Evolutionary conservation across 2,113 vertebrate species (phyloP).

Genomic region (Tragelaphus scriptus): DNA sequence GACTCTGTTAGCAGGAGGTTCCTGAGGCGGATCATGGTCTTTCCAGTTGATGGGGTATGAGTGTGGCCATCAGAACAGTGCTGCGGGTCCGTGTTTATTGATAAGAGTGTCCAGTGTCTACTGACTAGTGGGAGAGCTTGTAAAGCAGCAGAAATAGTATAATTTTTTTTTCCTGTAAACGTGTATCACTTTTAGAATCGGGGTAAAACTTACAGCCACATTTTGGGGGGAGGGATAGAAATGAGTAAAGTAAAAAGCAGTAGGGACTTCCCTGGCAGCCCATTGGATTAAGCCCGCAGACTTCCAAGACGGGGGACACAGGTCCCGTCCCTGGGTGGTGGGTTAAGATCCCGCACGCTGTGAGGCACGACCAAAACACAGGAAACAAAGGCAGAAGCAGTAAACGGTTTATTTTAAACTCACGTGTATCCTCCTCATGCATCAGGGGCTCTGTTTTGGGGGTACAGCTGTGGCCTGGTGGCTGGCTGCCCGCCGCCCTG

Average conservation of each 20-base stretch:
- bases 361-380: background rate
- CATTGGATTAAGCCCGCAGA: accelerated
- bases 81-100: background rate
- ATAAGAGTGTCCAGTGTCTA: background rate
- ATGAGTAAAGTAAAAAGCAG: background rate
- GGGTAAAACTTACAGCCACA: background rate
- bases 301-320: accelerated
- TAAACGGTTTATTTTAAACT: background rate
- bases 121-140: background rate
- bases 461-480: background rate
- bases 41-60: background rate
- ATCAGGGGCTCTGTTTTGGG: background rate
- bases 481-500: no score
- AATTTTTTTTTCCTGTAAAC: background rate
- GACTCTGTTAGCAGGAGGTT: background rate
- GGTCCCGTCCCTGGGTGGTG: background rate
- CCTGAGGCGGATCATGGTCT: background rate
- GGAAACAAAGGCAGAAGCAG: background rate
- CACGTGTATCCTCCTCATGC: background rate
- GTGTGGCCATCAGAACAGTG: background rate
- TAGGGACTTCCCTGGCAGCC: background rate
- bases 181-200: background rate
- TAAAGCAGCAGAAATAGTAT: background rate
- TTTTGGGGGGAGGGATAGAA: background rate
- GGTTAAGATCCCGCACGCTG: background rate